Evolutionary conservation across 1,140 invertebrate genomes (phyloP), one percentile per base, ranked within the genome.

Genomic region (Brachystomella parvula): DNA sequence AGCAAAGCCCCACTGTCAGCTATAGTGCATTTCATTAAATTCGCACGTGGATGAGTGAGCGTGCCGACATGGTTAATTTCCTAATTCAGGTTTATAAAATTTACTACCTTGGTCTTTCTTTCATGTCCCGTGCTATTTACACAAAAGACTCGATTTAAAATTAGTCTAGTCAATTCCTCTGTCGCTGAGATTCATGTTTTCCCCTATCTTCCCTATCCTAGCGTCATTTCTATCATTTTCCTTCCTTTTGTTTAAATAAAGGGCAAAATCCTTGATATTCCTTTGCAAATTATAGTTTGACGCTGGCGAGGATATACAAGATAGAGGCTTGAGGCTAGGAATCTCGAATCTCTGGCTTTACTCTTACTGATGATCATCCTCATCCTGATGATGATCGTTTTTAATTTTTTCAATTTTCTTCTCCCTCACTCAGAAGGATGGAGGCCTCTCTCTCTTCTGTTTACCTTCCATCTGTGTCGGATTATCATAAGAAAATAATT

Each of bases 401-500:
- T 60, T 60, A 60, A 30, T 32, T 60, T 60, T 35, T 60, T 31
- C 19, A 32, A 9, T 35, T 60, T 32, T 19, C 29, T 19, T 26
- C 29, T 19, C 58, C 24, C 29, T 21, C 15, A 47, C 44, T 47
- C 15, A 47, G 44, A 15, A 47, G 44, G 15, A 47, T 47, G 15
- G 30, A 15, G 29, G 9, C 58, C 29, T 60, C 31, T n/a, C 53
- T 57, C n/a, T 29, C 53, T 12, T 31, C 29, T 60, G 35, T 47
- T 47, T 62, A 47, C 33, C 60, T 62, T 62, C 33, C 60, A 62
- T 62, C 60, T 62, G 60, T 39, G 33, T 47, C 60, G 35, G 60
- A 62, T 62, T 62, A 62, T 62, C 60, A 62, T 62, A 62, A 62
- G 60, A 32, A 62, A 62, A 62, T 62, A 62, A 62, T 62, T 62